Evolutionary conservation across 2,888 invertebrate species (phyloP), one percentile per base, ranked within the genome.

Genomic region (Mesodorylaimus sp.): DNA sequence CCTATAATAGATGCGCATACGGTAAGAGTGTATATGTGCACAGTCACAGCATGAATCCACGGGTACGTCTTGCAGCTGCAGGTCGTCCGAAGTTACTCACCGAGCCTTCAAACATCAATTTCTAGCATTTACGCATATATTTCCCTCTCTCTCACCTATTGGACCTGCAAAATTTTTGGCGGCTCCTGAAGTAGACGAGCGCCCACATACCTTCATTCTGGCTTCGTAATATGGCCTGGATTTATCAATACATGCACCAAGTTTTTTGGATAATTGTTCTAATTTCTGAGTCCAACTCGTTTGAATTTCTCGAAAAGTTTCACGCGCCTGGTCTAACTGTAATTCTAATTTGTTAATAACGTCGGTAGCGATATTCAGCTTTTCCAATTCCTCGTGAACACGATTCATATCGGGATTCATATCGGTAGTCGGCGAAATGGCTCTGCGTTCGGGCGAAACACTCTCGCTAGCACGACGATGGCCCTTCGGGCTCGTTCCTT

Each of bases 291-390:
- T 56, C 48, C 52, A 51, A 21, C 41, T 38, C 5, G 19, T 43
- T 29, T 51, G 51, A 41, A 50, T 48, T 37, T 51, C 51, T 3
- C 64, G 52, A 52, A 60, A 60, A 47, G 58, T 56, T 3, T 59
- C 58, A 47, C 66, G 49, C 3, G 63, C 64, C 38, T 59, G 60
- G 57, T 66, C 67, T 25, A 68, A 53, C 53, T 68, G 66, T 43
- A 67, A 58, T 56, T 68, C 68, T 49, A 68, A 52, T 53, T 66
- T 66, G 53, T 70, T 70, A 50, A 70, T 70, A 24, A 67, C 63
- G 54, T 70, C 70, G 21, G 70, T 70, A 10, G 69, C 66, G 47
- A 66, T 67, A 56, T 70, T 70, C 48, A 70, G 58, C 50, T 67
- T 64, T 53, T 70, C 70, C 52, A 70, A 55, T 54, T 70, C 70